phyloP scores from a whole-genome alignment of 2,113 vertebrate species.

The Cnemophilus loriae region DNA sequence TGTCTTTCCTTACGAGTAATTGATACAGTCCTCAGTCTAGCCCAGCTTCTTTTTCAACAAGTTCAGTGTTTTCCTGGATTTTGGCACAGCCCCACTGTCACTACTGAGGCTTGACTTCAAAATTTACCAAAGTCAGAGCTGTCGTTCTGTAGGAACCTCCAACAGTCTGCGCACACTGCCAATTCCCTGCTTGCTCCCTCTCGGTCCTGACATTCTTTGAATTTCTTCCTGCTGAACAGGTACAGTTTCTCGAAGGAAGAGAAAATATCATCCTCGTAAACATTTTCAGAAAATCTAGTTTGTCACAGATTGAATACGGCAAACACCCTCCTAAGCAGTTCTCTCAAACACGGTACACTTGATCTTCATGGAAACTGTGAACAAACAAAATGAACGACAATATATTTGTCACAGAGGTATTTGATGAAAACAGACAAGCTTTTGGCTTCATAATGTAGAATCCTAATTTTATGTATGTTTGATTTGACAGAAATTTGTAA shows the following conservation, averaged over 20 bases:
- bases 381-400: background rate
- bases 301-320: too few relatives aligned
- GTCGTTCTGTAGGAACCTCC: background rate
- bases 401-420: background rate
- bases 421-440: background rate
- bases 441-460: background rate
- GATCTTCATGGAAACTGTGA: background rate
- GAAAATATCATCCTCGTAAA: background rate
- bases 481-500: background rate
- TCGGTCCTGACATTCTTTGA: background rate
- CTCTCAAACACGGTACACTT: background rate
- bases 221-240: background rate
- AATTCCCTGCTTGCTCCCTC: background rate
- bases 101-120: background rate
- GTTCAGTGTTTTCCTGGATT: background rate
- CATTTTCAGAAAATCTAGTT: background rate
- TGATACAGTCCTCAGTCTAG: background rate
- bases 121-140: background rate
- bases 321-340: background rate
- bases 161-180: background rate
- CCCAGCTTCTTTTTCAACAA: background rate
- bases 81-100: background rate
- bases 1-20: background rate
- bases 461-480: background rate
- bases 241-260: background rate